Conservation (phyloP, 2,113 vertebrate genomes). For the Rhipidura dahli region DNA sequence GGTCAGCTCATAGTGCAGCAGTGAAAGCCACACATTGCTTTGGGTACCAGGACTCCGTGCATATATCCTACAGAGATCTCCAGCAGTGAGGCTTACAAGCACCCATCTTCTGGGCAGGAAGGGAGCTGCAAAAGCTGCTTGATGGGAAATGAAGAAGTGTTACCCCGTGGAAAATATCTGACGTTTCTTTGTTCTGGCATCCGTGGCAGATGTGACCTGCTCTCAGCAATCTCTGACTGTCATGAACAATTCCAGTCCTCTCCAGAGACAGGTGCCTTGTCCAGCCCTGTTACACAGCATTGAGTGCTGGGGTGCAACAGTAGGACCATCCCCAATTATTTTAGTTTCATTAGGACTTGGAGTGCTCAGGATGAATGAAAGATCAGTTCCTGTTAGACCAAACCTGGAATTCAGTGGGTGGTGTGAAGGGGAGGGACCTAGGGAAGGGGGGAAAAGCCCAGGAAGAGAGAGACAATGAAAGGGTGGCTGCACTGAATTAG, state of each 20-base stretch:
- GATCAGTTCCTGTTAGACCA: background rate
- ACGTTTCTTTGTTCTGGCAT: background rate
- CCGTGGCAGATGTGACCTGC: fast-evolving
- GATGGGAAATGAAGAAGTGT: background rate
- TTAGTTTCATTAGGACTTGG: background rate
- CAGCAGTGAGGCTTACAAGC: background rate
- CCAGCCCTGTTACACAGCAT: background rate
- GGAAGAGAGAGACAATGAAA: background rate
- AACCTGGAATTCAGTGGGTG: background rate
- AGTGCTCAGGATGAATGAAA: background rate
- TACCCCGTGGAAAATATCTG: background rate
- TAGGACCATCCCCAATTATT: background rate
- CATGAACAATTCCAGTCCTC: background rate
- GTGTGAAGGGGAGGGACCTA: background rate
- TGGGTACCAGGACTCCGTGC: fast-evolving
- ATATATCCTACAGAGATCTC: background rate
- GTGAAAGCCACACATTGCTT: fast-evolving
- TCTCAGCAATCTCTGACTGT: background rate
- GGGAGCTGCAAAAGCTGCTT: background rate
- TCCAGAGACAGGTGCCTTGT: background rate
- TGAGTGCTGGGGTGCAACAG: background rate
- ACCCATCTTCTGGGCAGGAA: background rate
- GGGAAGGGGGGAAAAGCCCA: background rate
- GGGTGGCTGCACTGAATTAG: background rate
- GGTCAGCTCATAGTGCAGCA: background rate